Evolutionary conservation across 2,797 vertebrate species (phyloP).

Genomic region (Menidia menidia): DNA sequence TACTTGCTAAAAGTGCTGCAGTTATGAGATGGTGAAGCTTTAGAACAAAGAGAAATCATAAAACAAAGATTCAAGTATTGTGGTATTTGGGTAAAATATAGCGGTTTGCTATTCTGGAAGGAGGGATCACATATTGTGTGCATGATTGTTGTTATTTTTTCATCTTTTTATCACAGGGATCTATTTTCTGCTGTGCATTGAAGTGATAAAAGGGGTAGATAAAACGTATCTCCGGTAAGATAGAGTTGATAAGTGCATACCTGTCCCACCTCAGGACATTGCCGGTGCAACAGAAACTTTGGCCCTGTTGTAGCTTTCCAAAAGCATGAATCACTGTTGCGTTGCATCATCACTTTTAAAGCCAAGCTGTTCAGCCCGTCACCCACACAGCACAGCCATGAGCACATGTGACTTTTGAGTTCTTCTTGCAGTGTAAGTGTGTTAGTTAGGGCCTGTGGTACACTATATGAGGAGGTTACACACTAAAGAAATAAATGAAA

Average conservation of each 20-base stretch:
- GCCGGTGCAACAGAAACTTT: conserved; percentile 43
- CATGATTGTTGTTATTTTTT: background rate
- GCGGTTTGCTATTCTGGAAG: background rate
- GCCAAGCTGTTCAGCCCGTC: conserved; percentile 44
- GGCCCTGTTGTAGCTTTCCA: conserved; percentile 17
- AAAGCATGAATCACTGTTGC: conserved; percentile 44
- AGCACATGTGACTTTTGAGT: conserved; percentile 28
- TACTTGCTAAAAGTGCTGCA: conserved; percentile 4
- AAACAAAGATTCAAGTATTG: background rate
- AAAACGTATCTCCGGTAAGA: conserved; percentile 13
- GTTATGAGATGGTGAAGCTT: conserved; percentile 11
- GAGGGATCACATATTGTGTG: conserved; percentile 7
- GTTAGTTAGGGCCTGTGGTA: background rate
- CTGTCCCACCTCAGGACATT: conserved; percentile 17
- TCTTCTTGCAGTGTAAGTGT: background rate
- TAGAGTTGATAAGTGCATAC: conserved; percentile 1
- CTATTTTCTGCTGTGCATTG: too few relatives aligned
- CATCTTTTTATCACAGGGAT: conserved; percentile 12
- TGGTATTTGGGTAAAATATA: background rate
- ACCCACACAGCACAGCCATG: conserved; percentile 49
- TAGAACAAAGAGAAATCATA: background rate
- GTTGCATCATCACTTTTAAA: conserved; percentile 68
- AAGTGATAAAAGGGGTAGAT: too few relatives aligned
- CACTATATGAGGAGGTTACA: background rate
- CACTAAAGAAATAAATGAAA: background rate